Evolutionary conservation across 2,888 invertebrate species (phyloP).

Genomic region (Leucophenga montana): DNA sequence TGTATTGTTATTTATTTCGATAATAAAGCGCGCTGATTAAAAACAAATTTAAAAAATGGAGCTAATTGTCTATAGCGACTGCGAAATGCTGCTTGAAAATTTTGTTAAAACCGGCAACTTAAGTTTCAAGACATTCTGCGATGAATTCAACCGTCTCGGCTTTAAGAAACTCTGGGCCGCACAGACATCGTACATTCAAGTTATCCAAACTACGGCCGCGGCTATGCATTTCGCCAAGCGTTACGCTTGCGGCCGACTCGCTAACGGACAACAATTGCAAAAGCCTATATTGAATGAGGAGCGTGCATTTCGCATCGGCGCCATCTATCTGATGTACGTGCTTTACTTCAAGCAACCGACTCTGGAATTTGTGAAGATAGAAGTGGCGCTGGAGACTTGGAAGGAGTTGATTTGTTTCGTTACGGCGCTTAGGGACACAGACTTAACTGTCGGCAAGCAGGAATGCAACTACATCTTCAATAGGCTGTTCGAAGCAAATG

Average conservation of each 20-base stretch:
- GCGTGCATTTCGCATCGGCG: constrained; percentile 56
- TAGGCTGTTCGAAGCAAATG: constrained; percentile 51
- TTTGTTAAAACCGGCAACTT: constrained; percentile 1
- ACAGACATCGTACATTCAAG: constrained; percentile 58
- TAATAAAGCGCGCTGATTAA: no score
- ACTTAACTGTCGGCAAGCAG: constrained; percentile 14
- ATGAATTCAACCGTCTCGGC: constrained; percentile 57
- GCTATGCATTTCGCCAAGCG: constrained; percentile 59
- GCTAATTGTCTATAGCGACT: not conserved
- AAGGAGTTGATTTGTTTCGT: constrained; percentile 5
- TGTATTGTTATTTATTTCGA: no score
- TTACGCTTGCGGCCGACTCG: constrained; percentile 49
- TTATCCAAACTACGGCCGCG: constrained; percentile 61
- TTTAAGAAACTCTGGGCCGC: constrained; percentile 63
- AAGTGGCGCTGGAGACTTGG: constrained; percentile 58
- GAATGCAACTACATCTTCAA: constrained; percentile 58
- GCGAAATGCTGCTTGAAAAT: not conserved
- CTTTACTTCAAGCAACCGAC: constrained; percentile 70
- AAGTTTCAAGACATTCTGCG: constrained; percentile 57
- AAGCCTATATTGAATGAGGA: constrained; percentile 19
- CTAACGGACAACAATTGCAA: constrained; percentile 37
- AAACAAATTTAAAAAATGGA: not conserved
- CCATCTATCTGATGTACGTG: constrained; percentile 62
- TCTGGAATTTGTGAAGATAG: constrained; percentile 59
- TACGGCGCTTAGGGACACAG: constrained; percentile 36